Evolutionary conservation across 2,113 vertebrate genomes (phyloP).

Genomic region (Stigmatopora argus): DNA sequence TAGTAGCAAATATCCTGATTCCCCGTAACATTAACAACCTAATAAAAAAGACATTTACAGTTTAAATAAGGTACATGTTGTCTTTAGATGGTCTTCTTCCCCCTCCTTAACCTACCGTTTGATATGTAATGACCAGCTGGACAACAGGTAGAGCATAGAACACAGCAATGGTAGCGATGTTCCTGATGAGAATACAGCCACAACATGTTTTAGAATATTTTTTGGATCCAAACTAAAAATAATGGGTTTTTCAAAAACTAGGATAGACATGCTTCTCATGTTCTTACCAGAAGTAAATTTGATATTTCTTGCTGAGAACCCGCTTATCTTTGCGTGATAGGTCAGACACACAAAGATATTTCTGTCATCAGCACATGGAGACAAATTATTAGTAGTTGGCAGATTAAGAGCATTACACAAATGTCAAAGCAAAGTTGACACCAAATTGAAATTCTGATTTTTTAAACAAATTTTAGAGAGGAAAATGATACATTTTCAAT

Average conservation of each 20-base stretch:
- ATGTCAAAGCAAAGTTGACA: not conserved
- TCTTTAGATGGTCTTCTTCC: not conserved
- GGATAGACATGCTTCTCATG: too few relatives aligned
- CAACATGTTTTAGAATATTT: not conserved
- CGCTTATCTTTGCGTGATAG: conserved; percentile 92
- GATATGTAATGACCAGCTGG: conserved; percentile 97
- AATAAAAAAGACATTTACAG: conserved; percentile 5
- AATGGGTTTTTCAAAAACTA: not conserved
- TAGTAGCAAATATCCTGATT: conserved; percentile 99
- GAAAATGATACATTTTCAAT: not conserved
- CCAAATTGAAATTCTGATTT: not conserved
- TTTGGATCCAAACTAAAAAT: not conserved
- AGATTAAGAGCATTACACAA: not conserved
- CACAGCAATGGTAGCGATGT: conserved; percentile 91
- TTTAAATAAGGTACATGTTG: not conserved
- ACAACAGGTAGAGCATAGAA: conserved; percentile 93
- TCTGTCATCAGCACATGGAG: conserved; percentile 61
- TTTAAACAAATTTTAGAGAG: not conserved
- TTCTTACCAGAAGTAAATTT: conserved; percentile 98
- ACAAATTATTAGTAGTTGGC: not conserved
- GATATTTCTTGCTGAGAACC: conserved; percentile 92
- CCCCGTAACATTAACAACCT: conserved; percentile 94
- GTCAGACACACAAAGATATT: conserved; percentile 89
- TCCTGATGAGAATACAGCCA: conserved; percentile 68
- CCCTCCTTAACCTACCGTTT: conserved; percentile 75